These are phyloP conservation scores for Rhimphoctona megacephalus DNA, from an alignment of 2,888 invertebrate genomes.

Conservation along the genomic window DNA sequence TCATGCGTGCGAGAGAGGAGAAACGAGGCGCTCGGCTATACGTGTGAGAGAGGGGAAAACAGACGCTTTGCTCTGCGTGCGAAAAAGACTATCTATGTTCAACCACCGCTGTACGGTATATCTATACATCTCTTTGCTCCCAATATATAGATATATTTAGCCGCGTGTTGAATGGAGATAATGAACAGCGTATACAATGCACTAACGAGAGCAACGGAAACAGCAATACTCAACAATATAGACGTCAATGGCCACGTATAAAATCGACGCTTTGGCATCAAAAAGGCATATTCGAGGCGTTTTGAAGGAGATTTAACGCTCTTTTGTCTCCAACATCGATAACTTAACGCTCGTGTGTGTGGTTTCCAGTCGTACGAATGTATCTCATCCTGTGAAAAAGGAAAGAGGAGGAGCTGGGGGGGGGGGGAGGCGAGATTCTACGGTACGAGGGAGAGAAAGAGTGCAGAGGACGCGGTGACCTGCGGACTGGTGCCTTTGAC, in stretches of 20 bases:
- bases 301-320: not conserved
- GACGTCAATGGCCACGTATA: not conserved
- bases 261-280: not conserved
- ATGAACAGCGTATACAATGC: not conserved
- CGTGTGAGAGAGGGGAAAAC: too few relatives aligned
- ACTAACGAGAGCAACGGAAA: conserved; percentile 7
- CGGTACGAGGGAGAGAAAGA: conserved; percentile 48
- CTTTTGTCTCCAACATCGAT: not conserved
- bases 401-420: too few relatives aligned
- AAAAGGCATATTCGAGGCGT: not conserved
- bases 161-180: not conserved
- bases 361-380: not conserved
- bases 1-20: conserved; percentile 9
- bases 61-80: not conserved
- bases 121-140: not conserved
- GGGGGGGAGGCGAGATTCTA: not conserved
- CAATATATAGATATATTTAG: not conserved
- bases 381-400: not conserved
- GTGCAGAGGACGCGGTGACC: conserved; percentile 76
- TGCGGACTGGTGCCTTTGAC: conserved; percentile 71
- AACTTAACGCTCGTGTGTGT: not conserved
- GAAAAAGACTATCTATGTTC: not conserved
- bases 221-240: not conserved
- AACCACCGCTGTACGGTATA: not conserved
- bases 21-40: not conserved